Percentiles rank a stretch among this genome's conserved stretches.
Evolutionary conservation across 2,113 vertebrate species (phyloP).

Genomic region (Pygoscelis antarcticus): DNA sequence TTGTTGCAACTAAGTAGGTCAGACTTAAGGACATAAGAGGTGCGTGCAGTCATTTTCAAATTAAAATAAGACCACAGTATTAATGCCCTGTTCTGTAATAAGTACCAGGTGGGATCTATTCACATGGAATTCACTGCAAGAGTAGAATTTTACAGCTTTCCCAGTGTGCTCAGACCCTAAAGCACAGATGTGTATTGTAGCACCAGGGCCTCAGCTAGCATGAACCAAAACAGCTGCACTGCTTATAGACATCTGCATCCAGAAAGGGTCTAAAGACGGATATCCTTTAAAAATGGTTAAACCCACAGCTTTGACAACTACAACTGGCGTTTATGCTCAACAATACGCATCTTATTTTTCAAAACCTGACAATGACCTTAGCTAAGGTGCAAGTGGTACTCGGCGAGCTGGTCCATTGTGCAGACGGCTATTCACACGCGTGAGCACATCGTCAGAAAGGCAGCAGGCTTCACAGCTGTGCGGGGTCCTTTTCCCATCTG

Average conservation of each 20-base stretch:
- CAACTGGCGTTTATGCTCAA: accelerated
- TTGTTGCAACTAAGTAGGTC: not conserved
- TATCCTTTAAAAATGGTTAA: not conserved
- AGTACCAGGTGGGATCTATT: not conserved
- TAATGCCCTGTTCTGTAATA: not conserved
- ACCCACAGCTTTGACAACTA: not conserved
- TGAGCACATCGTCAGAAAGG: accelerated
- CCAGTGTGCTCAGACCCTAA: not conserved
- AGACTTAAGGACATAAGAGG: not conserved
- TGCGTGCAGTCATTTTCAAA: accelerated
- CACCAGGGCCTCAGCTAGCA: not conserved
- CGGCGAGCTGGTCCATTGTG: accelerated
- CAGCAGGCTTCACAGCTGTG: not conserved
- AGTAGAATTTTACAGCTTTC: not conserved
- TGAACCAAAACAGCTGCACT: not conserved
- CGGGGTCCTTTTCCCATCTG: not conserved
- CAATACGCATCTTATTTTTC: not conserved
- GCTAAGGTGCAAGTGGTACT: not conserved
- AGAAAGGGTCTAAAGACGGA: not conserved
- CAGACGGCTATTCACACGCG: accelerated
- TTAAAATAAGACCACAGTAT: not conserved
- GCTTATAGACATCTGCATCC: not conserved
- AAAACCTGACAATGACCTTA: not conserved
- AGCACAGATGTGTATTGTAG: accelerated
- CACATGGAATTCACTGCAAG: not conserved